phyloP scores from a whole-genome alignment of 2,113 vertebrate genomes.

The Typhlomys cinereus region DNA sequence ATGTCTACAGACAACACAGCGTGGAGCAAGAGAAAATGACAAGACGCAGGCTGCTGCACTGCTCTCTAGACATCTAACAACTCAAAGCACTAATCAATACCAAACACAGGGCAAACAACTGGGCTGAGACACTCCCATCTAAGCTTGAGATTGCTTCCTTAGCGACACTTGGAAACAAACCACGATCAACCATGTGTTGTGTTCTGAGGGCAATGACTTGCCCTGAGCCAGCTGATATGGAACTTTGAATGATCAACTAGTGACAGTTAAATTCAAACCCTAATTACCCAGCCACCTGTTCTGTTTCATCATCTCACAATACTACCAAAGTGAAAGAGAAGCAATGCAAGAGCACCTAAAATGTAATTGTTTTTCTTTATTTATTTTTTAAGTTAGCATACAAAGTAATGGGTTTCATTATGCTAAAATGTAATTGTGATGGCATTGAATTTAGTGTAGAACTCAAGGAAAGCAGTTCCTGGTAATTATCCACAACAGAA shows the following conservation, averaged over 20 bases:
- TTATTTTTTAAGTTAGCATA: background rate
- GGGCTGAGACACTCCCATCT: background rate
- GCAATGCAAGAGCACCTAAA: constrained; percentile 32
- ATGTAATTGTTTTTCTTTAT: background rate
- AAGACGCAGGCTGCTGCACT: background rate
- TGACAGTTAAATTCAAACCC: constrained; percentile 46
- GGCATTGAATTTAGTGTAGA: constrained; percentile 1
- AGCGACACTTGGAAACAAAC: background rate
- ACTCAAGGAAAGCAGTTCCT: constrained; percentile 38
- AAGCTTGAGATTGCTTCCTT: background rate
- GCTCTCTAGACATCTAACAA: constrained; percentile 37
- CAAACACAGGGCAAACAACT: background rate
- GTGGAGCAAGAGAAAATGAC: background rate
- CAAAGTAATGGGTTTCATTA: constrained; percentile 7
- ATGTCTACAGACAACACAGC: background rate
- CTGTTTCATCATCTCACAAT: constrained; percentile 29
- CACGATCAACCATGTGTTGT: background rate
- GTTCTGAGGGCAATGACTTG: background rate
- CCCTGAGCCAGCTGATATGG: background rate
- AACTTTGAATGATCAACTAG: constrained; percentile 1
- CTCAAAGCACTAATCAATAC: constrained; percentile 37
- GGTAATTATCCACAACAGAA: background rate
- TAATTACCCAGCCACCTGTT: constrained; percentile 45
- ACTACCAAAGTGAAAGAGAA: constrained; percentile 38
- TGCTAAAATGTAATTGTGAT: constrained; percentile 29